Percentiles rank a stretch among this genome's conserved stretches.
phyloP scores from a whole-genome alignment of 2,888 invertebrate species.

The Phyto melanocephala region DNA sequence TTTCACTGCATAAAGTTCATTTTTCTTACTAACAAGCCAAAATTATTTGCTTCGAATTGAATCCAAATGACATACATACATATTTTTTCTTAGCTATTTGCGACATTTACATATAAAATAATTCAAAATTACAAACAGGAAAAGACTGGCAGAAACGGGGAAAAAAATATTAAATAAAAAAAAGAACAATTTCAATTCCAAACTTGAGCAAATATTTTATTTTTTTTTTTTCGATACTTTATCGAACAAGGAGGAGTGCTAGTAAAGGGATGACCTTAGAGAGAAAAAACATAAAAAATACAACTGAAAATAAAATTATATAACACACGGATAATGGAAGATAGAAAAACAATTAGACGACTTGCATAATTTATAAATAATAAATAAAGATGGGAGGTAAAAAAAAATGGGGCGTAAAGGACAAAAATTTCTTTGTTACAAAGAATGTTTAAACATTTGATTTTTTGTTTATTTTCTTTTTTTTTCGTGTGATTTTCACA shows the following conservation, averaged over 20 bases:
- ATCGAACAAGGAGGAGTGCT: not conserved
- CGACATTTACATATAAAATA: slow-evolving; percentile 24
- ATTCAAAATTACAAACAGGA: slow-evolving; percentile 13
- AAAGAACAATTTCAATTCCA: not conserved
- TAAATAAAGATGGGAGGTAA: not conserved
- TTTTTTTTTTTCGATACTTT: not conserved
- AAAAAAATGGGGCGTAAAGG: not conserved
- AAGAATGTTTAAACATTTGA: slow-evolving; percentile 50
- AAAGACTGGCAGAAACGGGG: not conserved
- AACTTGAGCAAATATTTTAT: not conserved
- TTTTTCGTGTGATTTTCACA: slow-evolving; percentile 52
- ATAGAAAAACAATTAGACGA: slow-evolving; percentile 9
- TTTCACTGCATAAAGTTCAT: too few species aligned
- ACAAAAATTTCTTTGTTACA: slow-evolving; percentile 46
- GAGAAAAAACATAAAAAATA: not conserved
- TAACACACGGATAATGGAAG: not conserved
- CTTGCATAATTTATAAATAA: slow-evolving; percentile 24
- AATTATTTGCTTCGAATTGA: too few species aligned
- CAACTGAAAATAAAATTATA: not conserved
- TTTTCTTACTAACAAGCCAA: too few species aligned
- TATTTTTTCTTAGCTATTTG: slow-evolving; percentile 45
- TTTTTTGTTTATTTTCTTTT: slow-evolving; percentile 24
- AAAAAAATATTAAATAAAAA: not conserved
- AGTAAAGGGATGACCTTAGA: not conserved
- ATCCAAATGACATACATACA: too few species aligned